Percentiles rank a stretch among this genome's conserved stretches.
Evolutionary conservation across 2,797 vertebrate genomes (phyloP).

Genomic region (Chaetodon trifasciatus): DNA sequence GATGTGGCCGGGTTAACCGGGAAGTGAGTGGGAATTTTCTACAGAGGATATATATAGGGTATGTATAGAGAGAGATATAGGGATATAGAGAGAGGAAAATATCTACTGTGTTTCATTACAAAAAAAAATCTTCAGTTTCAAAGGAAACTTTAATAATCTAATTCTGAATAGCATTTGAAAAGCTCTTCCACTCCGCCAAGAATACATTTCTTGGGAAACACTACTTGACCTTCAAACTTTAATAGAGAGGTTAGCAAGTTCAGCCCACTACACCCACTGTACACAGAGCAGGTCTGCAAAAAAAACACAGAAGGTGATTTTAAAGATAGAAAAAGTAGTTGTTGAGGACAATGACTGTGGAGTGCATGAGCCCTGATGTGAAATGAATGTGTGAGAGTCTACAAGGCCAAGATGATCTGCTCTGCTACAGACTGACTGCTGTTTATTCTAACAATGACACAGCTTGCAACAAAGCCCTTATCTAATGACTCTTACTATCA

Average conservation of each 20-base stretch:
- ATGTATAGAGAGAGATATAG: too few species aligned
- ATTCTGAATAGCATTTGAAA: conserved; percentile 29
- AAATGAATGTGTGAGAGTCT: conserved; percentile 39
- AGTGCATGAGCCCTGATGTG: conserved; percentile 13
- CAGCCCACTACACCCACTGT: conserved; percentile 2
- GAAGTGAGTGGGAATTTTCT: too few species aligned
- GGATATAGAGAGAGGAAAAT: too few species aligned
- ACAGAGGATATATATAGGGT: too few species aligned
- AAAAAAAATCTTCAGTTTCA: conserved; percentile 46
- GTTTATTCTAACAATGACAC: conserved; percentile 66
- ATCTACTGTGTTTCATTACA: conserved; percentile 17
- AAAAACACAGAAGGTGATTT: conserved; percentile 31
- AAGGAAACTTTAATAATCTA: conserved; percentile 50
- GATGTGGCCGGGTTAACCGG: too few species aligned
- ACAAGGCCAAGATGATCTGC: conserved; percentile 35
- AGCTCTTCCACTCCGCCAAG: conserved; percentile 23
- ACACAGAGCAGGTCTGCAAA: conserved; percentile 31
- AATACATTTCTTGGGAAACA: conserved; percentile 38
- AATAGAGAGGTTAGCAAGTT: conserved; percentile 26
- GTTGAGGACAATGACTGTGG: conserved; percentile 29
- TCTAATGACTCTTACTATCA: conserved; percentile 71
- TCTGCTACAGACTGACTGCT: conserved; percentile 50
- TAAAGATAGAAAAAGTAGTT: conserved; percentile 39
- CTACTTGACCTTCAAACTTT: conserved; percentile 25
- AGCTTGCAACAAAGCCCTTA: conserved; percentile 56